Conservation (phyloP, 30 jellyfish, hydroid and myxozoan genomes). For the Aurelia sp. region DNA sequence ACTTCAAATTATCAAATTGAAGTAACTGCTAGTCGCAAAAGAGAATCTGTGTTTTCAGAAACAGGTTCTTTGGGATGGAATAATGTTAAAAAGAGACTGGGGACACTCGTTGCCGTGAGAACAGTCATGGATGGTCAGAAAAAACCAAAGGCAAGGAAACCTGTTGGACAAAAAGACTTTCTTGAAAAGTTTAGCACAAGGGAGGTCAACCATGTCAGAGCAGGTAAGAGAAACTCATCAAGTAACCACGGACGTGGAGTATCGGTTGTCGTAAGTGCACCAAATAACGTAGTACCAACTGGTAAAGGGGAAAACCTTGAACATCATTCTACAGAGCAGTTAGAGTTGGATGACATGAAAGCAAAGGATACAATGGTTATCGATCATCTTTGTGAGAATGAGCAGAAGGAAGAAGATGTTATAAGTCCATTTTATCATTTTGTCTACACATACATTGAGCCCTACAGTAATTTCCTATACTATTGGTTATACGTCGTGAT, state of each 20-base stretch:
- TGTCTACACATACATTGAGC: conserved; percentile 57
- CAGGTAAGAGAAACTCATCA: background rate
- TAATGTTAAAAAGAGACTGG: conserved; percentile 49
- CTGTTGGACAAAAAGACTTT: conserved; percentile 72
- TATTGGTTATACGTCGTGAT: conserved; percentile 80
- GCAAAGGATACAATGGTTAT: conserved; percentile 31
- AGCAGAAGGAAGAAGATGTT: background rate
- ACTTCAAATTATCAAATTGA: too few relatives aligned
- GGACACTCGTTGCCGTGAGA: conserved; percentile 64
- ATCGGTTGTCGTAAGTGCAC: conserved; percentile 8
- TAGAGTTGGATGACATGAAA: background rate
- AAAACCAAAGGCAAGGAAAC: conserved; percentile 11
- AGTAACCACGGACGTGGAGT: conserved; percentile 8
- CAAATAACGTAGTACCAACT: background rate
- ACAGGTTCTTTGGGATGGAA: conserved; percentile 58
- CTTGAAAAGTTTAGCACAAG: conserved; percentile 79
- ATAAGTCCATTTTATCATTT: too few relatives aligned
- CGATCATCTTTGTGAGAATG: conserved; percentile 1
- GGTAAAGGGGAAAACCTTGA: background rate
- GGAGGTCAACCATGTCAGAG: conserved; percentile 31
- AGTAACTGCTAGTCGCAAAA: background rate
- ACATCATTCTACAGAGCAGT: background rate
- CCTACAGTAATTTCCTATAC: conserved; percentile 82
- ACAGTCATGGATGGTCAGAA: conserved; percentile 52
- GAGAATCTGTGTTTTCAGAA: background rate